Percentiles rank a stretch among this genome's conserved stretches.
phyloP scores from a whole-genome alignment of 2,888 invertebrate species.

The Molanna angustata region DNA sequence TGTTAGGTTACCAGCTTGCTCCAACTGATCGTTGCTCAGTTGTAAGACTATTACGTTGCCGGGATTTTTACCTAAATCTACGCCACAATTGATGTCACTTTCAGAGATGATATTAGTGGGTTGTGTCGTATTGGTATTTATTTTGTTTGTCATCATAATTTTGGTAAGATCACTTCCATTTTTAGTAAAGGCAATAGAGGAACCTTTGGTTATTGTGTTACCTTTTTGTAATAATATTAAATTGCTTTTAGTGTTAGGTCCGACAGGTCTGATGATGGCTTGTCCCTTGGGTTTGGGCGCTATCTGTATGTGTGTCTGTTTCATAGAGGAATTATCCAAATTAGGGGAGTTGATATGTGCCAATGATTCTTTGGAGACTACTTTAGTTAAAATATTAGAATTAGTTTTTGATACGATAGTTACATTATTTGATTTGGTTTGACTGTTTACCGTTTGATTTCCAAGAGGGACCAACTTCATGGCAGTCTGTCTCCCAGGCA shows the following conservation, averaged over 20 bases:
- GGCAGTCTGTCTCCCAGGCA: constrained; percentile 42
- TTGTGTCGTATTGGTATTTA: constrained; percentile 42
- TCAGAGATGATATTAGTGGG: constrained; percentile 7
- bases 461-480: constrained; percentile 53
- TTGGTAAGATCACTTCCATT: constrained; percentile 52
- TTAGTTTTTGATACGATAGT: constrained; percentile 41
- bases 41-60: constrained; percentile 53
- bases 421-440: constrained; percentile 38
- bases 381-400: constrained; percentile 28
- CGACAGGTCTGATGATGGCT: constrained; percentile 47
- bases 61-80: constrained; percentile 38
- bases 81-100: constrained; percentile 17
- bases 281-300: constrained; percentile 35
- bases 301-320: constrained; percentile 25
- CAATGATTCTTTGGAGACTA: constrained; percentile 26
- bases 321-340: constrained; percentile 12
- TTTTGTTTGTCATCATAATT: constrained; percentile 53
- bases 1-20: constrained; percentile 47
- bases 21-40: constrained; percentile 50
- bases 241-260: constrained; percentile 55
- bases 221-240: constrained; percentile 62
- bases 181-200: constrained; percentile 45
- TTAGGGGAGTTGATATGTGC: constrained; percentile 15
- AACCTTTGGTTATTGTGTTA: constrained; percentile 50
- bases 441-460: constrained; percentile 39